phyloP scores from a whole-genome alignment of 1,140 invertebrate genomes.

The Caerostris darwini region DNA sequence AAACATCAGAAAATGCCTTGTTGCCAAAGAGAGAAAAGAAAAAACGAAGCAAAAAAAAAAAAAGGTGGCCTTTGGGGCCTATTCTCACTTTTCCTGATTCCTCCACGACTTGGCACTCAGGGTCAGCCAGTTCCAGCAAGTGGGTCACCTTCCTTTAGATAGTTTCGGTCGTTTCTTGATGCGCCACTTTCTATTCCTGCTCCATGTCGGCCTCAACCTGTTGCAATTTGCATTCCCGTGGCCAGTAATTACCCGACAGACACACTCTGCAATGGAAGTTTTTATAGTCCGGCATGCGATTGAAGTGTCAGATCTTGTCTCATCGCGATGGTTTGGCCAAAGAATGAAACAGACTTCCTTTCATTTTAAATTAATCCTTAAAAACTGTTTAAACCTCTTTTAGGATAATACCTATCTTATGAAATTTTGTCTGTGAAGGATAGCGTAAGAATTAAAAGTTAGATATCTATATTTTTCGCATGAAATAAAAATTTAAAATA shows the following conservation, averaged over 20 bases:
- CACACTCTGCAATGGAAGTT: background rate
- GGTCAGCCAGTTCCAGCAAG: slow-evolving; percentile 54
- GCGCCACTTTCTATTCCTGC: slow-evolving; percentile 55
- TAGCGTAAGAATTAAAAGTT: too few relatives aligned
- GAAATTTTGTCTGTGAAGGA: too few relatives aligned
- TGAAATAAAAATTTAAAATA: too few relatives aligned
- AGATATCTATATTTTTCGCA: too few relatives aligned
- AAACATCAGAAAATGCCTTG: background rate
- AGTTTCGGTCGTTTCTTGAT: slow-evolving; percentile 23
- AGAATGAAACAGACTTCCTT: too few relatives aligned
- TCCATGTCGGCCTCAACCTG: slow-evolving; percentile 1
- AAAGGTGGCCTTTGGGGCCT: slow-evolving; percentile 35
- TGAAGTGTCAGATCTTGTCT: background rate
- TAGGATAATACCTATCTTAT: too few relatives aligned
- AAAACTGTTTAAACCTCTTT: too few relatives aligned
- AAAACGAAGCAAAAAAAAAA: background rate
- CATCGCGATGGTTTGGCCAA: background rate
- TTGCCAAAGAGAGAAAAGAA: too few relatives aligned
- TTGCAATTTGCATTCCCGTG: slow-evolving; percentile 21
- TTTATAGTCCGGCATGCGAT: slow-evolving; percentile 5
- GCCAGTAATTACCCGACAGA: background rate
- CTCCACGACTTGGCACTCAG: slow-evolving; percentile 50
- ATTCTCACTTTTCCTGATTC: slow-evolving; percentile 61
- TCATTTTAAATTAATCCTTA: too few relatives aligned
- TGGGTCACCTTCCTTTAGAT: slow-evolving; percentile 51